Evolutionary conservation across 1,140 invertebrate genomes (phyloP).

Genomic region (Hycleus phaleratus): DNA sequence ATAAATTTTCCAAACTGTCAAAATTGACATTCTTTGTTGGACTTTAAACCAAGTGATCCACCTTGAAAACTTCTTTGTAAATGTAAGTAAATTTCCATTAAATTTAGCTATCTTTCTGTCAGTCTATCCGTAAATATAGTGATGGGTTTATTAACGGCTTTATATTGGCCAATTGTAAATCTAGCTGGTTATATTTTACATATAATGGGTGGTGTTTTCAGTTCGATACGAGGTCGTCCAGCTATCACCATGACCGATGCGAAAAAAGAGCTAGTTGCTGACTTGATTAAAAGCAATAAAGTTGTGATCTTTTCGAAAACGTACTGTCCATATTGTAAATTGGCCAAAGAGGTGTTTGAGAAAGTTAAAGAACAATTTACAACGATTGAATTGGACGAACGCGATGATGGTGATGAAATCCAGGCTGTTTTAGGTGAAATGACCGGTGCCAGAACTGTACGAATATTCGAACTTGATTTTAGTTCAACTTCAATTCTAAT

Average conservation of each 20-base stretch:
- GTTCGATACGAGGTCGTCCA: not conserved
- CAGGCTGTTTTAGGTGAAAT: conserved; percentile 71
- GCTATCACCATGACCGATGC: conserved; percentile 2
- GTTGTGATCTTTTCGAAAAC: conserved; percentile 88
- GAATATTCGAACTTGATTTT: not conserved
- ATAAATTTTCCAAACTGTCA: no score
- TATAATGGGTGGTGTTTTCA: not conserved
- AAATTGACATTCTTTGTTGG: no score
- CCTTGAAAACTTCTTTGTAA: no score
- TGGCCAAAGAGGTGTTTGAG: conserved; percentile 67
- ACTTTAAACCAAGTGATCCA: no score
- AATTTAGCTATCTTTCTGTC: no score
- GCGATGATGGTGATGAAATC: conserved; percentile 67
- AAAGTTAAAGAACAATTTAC: conserved; percentile 63
- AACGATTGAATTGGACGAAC: conserved; percentile 74
- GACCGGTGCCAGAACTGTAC: conserved; percentile 67
- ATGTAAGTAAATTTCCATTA: no score
- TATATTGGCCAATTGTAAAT: no score
- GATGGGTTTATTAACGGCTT: no score
- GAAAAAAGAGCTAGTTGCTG: conserved; percentile 44
- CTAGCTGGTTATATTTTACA: no score
- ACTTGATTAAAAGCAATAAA: conserved; percentile 58
- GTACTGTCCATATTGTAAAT: conserved; percentile 80
- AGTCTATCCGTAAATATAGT: no score
- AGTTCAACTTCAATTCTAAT: not conserved